phyloP scores from a whole-genome alignment of 2,113 vertebrate species.

The Catharus fuscescens region DNA sequence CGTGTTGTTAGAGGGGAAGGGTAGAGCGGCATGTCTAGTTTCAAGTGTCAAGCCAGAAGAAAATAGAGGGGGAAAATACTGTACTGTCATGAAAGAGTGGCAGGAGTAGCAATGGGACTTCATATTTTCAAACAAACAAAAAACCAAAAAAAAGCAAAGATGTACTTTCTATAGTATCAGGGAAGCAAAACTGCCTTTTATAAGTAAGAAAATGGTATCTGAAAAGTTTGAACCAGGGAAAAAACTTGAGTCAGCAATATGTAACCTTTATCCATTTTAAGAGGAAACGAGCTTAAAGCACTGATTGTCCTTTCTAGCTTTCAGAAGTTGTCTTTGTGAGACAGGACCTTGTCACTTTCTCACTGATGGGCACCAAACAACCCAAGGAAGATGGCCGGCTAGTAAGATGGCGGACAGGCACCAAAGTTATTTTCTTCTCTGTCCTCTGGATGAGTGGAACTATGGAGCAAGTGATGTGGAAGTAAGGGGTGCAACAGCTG shows the following conservation, averaged over 20 bases:
- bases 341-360: slow-evolving; percentile 61
- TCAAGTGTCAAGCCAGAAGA: slow-evolving; percentile 66
- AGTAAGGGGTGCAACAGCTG: slow-evolving; percentile 81
- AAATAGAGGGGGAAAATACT: slow-evolving; percentile 17
- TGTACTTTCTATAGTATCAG: slow-evolving; percentile 84
- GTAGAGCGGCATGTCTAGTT: slow-evolving; percentile 47
- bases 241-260: slow-evolving; percentile 79
- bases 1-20: slow-evolving; percentile 42
- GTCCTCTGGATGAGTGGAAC: slow-evolving; percentile 77
- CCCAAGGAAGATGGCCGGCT: slow-evolving; percentile 69
- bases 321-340: slow-evolving; percentile 73
- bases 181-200: slow-evolving; percentile 92
- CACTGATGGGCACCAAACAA: slow-evolving; percentile 66
- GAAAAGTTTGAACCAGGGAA: slow-evolving; percentile 79
- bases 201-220: slow-evolving; percentile 81
- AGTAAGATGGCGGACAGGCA: slow-evolving; percentile 75
- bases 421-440: slow-evolving; percentile 85
- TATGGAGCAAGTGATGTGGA: slow-evolving; percentile 80
- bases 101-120: slow-evolving; percentile 63
- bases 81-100: slow-evolving; percentile 52
- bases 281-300: slow-evolving; percentile 80
- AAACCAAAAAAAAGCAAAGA: slow-evolving; percentile 43
- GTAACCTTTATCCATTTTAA: slow-evolving; percentile 77
- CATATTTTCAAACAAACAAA: slow-evolving; percentile 21
- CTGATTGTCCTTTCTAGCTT: slow-evolving; percentile 86